phyloP scores from a whole-genome alignment of 2,797 vertebrate species.

The Danio tinwini region DNA sequence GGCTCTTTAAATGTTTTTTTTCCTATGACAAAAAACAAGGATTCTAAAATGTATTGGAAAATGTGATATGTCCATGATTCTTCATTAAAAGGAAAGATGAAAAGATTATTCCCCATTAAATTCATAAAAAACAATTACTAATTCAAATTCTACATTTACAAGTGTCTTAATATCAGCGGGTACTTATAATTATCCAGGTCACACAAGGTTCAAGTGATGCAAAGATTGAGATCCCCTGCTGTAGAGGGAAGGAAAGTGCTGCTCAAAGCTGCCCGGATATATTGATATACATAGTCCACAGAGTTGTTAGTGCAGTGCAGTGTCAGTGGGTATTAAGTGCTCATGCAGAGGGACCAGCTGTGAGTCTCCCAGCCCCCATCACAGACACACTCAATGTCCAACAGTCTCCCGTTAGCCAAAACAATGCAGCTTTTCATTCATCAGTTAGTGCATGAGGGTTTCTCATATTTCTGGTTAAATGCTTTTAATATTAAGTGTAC shows the following conservation, averaged over 20 bases:
- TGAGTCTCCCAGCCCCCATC: conserved; percentile 43
- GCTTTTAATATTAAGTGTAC: conserved; percentile 22
- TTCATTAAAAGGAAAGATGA: background rate
- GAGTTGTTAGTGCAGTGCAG: conserved; percentile 27
- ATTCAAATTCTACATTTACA: background rate
- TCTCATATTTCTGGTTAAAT: background rate
- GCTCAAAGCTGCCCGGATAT: background rate
- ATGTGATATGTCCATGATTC: background rate
- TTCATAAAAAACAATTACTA: background rate
- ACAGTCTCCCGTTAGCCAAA: background rate
- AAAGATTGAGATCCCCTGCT: conserved; percentile 12
- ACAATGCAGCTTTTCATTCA: conserved; percentile 12
- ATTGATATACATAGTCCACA: conserved; percentile 14
- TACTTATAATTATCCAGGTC: background rate
- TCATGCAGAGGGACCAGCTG: conserved; percentile 50
- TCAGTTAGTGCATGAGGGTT: background rate
- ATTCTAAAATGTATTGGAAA: background rate
- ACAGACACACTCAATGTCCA: background rate
- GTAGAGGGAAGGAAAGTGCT: background rate
- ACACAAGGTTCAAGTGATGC: background rate
- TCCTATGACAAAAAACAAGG: too few relatives aligned
- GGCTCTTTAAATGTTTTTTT: too few relatives aligned
- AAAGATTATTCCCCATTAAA: background rate
- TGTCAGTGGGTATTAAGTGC: conserved; percentile 46
- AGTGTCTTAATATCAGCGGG: background rate